A percentile compares a stretch with the other conserved stretches of the same genome.
phyloP scores from a whole-genome alignment of 2,113 vertebrate species.

The Sander vitreus region DNA sequence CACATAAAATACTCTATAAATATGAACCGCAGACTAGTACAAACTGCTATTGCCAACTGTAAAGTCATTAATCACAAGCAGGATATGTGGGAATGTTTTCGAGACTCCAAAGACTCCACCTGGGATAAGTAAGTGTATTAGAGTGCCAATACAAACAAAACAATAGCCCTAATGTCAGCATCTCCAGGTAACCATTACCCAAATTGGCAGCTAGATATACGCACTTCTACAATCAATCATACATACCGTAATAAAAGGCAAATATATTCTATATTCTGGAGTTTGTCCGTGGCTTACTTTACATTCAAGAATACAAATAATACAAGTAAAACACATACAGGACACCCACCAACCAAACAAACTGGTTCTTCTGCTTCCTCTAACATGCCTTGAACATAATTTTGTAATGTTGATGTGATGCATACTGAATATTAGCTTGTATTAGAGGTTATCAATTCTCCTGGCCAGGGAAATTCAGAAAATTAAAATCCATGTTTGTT shows the following conservation, averaged over 20 bases:
- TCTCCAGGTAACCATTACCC: not conserved
- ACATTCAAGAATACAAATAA: not conserved
- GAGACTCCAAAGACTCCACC: not conserved
- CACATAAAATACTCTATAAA: not conserved
- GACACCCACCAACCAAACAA: not conserved
- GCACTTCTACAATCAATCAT: not conserved
- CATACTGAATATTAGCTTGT: not conserved
- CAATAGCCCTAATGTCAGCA: not conserved
- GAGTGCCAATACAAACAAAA: not conserved
- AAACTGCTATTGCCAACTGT: not conserved
- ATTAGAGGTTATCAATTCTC: not conserved
- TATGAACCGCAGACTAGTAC: not conserved
- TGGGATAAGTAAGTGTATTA: not conserved
- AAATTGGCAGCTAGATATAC: not conserved
- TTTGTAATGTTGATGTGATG: not conserved
- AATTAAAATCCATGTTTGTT: slow-evolving; percentile 20
- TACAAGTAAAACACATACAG: not conserved
- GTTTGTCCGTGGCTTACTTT: not conserved
- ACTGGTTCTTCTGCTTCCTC: not conserved
- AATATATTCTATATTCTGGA: not conserved
- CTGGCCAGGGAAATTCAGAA: not conserved
- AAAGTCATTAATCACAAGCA: not conserved
- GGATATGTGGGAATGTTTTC: not conserved
- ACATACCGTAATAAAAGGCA: not conserved
- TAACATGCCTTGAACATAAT: not conserved